Base-by-base conservation (phyloP, 2,113 vertebrate genomes). In the Cynocephalus volans region DNA sequence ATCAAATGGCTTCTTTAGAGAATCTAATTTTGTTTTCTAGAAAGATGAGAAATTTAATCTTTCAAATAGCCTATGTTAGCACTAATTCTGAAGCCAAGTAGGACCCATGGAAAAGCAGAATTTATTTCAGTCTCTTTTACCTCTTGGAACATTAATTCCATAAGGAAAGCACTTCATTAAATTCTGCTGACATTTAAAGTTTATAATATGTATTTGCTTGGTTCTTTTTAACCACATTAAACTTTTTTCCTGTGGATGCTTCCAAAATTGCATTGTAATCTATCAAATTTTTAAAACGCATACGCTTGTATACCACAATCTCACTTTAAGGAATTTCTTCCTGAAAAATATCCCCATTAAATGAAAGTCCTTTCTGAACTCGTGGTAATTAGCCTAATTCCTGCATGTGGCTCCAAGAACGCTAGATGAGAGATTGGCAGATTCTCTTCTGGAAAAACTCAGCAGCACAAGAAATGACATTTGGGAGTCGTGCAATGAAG, bases 121-220 rank as follows among this genome's bases (percentile, higher is more conserved):
- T 65, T 96, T 96, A 87, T 97, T 97, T 97, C 14, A 56, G 56
- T 77, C 58, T 80, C 10, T 81, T 96, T 96, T 85, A 85, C 84
- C 89, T 96, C 73, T 94, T 96, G 67, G 79, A 91, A 91, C 7
- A 60, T 83, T 95, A 97, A 96, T 94, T 94, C 81, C 80, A 88
- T 67, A 92, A 95, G 58, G 69, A 95, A 96, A 90, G 31, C 24
- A 95, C 52, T 97, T 95, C 88, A 94, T 96, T 95, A 97, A 97
- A 91, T 94, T 95, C 86, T 85, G 33, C 73, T 97, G 79, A 79
- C 92, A 96, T 96, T 89, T 95, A 93, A 93, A 95, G 54, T 58
- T 69, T 92, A 52, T 72, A 89, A 89, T 95, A 86, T 80, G 36
- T 36, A 58, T 94, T 96, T 93, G 11, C 86, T 91, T 93, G 41